Evolutionary conservation across 2,888 invertebrate genomes (phyloP), one percentile per base, ranked within the genome.

Genomic region (Agapostemon virescens): DNA sequence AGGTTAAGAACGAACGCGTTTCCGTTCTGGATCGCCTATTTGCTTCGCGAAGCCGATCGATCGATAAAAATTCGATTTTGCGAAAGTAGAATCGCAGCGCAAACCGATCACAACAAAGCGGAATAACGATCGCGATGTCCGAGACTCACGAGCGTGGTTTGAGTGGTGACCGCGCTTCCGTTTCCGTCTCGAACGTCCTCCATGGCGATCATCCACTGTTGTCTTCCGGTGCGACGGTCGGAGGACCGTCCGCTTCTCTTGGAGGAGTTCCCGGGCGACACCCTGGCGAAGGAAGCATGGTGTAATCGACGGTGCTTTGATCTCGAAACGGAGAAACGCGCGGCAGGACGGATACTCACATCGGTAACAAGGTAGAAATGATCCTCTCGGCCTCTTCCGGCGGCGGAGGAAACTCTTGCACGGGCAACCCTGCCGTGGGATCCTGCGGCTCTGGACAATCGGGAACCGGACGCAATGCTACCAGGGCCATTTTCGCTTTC

Each of bases 351-450:
- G 11, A 26, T 33, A 93, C 93, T 93, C 93, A 96, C 96, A 96
- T 96, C 74, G 96, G 96, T 89, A 96, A 93, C 84, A 96, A 93
- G 73, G 96, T 96, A 77, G 96, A 95, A 87, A 96, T 96, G 88
- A 96, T 95, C 82, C 96, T 94, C 92, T 96, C 95, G 20, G 96
- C 96, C 93, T 96, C 96, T 91, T 96, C 96, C 0, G 96, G 96
- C 63, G 96, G 96, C 69, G 96, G 96, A 80, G 96, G 96, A 85
- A 95, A 96, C 88, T 94, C 93, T 58, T 93, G 92, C 61, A 90
- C 85, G 91, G 94, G 91, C 93, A 92, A 86, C 87, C 92, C 91
- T 17, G 30, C 30, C 75, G 91, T 89, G 76, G 87, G 85, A 89
- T 93, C 94, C 89, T 93, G 93, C 79, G 93, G 93, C 87, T 93